These are phyloP conservation scores for Agrochola macilenta DNA, from an alignment of 2,888 invertebrate species.

Conservation along the genomic window DNA sequence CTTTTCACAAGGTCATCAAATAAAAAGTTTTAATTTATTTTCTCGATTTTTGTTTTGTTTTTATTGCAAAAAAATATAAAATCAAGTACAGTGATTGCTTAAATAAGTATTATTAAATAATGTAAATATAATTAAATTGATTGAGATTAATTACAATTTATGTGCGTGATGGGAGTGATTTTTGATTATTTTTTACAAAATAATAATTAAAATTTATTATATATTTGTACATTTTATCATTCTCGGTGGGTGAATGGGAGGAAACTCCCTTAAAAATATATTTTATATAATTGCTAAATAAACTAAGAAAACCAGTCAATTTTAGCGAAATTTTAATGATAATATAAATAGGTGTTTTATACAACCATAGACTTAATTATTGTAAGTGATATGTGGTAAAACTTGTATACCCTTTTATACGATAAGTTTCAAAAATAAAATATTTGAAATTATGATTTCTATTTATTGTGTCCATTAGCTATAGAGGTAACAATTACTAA, in stretches of 20 bases:
- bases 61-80: slow-evolving; percentile 32
- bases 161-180: slow-evolving; percentile 50
- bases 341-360: slow-evolving; percentile 69
- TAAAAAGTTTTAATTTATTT: slow-evolving; percentile 27
- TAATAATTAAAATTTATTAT: slow-evolving; percentile 40
- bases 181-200: slow-evolving; percentile 53
- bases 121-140: slow-evolving; percentile 65
- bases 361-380: slow-evolving; percentile 58
- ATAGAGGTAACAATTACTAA: not conserved
- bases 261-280: slow-evolving; percentile 54
- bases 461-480: not conserved
- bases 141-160: slow-evolving; percentile 66
- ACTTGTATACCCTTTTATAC: slow-evolving; percentile 65
- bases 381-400: slow-evolving; percentile 60
- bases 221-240: slow-evolving; percentile 70
- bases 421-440: slow-evolving; percentile 68
- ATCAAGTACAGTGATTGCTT: slow-evolving; percentile 57
- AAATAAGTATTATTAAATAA: slow-evolving; percentile 58
- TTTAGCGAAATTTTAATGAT: slow-evolving; percentile 75
- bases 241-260: slow-evolving; percentile 77
- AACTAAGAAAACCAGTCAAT: slow-evolving; percentile 82
- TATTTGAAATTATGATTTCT: slow-evolving; percentile 55
- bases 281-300: slow-evolving; percentile 72
- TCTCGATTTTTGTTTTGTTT: slow-evolving; percentile 39
- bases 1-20: slow-evolving; percentile 46